Evolutionary conservation across 2,888 invertebrate genomes (phyloP).

Genomic region (Aethes cnicana): DNA sequence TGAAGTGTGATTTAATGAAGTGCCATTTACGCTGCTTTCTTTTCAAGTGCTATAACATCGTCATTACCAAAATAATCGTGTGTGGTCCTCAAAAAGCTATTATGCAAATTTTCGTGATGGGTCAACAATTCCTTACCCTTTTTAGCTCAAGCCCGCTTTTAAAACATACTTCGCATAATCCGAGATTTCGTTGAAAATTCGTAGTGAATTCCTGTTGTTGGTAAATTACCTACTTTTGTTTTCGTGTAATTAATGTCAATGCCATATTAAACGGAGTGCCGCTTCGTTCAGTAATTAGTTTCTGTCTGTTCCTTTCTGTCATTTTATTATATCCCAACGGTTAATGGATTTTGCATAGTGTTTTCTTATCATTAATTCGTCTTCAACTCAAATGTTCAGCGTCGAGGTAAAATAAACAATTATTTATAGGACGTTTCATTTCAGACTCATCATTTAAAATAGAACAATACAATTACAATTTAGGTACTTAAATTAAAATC

Average conservation of each 20-base stretch:
- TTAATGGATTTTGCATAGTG: conserved; percentile 15
- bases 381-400: background rate
- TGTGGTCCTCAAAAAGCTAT: conserved; percentile 5
- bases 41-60: background rate
- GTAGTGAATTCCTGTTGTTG: background rate
- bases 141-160: conserved; percentile 4
- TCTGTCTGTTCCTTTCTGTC: conserved; percentile 22
- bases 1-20: background rate
- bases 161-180: conserved; percentile 4
- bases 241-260: conserved; percentile 29
- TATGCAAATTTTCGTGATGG: conserved; percentile 10
- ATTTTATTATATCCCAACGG: conserved; percentile 19
- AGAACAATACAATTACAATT: too few species aligned
- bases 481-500: too few species aligned
- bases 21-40: too few species aligned
- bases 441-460: too few species aligned
- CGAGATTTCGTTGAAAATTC: background rate
- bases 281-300: conserved; percentile 27
- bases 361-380: conserved; percentile 19
- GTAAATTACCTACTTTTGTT: conserved; percentile 16
- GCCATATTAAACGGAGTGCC: conserved; percentile 5
- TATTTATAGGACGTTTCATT: background rate
- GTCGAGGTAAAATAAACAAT: conserved; percentile 26
- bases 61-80: conserved; percentile 4
- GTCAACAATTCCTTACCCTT: conserved; percentile 11